These are phyloP conservation scores for Trichonephila inaurata DNA, from an alignment of 1,140 invertebrate species.

Conservation along the genomic window DNA sequence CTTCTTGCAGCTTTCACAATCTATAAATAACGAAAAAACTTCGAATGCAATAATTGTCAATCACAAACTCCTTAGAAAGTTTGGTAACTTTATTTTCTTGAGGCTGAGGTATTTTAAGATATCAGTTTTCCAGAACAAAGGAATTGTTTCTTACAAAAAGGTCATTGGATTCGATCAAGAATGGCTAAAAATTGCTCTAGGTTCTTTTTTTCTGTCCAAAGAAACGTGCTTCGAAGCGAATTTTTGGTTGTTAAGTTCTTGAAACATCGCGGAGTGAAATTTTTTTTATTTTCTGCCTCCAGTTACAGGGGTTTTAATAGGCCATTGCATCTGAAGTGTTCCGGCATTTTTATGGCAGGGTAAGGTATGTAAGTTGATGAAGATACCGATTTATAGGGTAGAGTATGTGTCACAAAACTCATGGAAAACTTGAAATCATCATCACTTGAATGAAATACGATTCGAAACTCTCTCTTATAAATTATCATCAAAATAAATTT, in stretches of 20 bases:
- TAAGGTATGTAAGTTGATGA: neutral
- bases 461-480: neutral
- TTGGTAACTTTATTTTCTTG: neutral
- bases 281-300: neutral
- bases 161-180: neutral
- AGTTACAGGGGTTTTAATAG: neutral
- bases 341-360: slow-evolving; percentile 13
- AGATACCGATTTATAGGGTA: neutral
- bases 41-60: neutral
- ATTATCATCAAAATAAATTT: neutral
- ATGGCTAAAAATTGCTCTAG: neutral
- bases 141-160: neutral
- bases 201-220: neutral
- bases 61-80: neutral
- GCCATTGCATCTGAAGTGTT: neutral
- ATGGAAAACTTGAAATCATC: neutral
- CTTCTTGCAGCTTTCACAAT: neutral
- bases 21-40: neutral
- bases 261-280: neutral
- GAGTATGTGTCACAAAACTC: neutral
- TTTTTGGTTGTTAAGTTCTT: neutral
- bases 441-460: neutral
- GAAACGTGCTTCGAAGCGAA: neutral
- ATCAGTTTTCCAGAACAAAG: slow-evolving; percentile 11
- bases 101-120: neutral